These are phyloP conservation scores for Ictidomys tridecemlineatus DNA, from an alignment of 2,113 vertebrate genomes.

Conservation along the genomic window DNA sequence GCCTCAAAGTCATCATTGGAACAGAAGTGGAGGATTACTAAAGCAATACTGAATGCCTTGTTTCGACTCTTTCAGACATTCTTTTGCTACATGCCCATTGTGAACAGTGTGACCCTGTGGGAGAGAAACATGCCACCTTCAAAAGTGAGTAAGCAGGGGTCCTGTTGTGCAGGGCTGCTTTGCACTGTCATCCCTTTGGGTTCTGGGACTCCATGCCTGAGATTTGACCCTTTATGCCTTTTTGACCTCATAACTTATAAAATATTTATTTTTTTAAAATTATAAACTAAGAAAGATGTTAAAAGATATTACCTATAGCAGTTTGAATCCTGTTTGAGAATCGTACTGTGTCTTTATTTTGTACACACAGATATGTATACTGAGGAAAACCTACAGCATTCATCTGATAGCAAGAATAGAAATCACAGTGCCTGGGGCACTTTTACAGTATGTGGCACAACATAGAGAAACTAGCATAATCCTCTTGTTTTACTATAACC, in stretches of 20 bases:
- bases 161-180: background rate
- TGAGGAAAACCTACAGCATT: slow-evolving; percentile 71
- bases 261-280: background rate
- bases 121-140: slow-evolving; percentile 78
- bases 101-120: slow-evolving; percentile 84
- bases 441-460: slow-evolving; percentile 73
- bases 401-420: slow-evolving; percentile 74
- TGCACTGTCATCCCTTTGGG: background rate
- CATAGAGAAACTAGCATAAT: slow-evolving; percentile 76
- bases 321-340: background rate
- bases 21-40: background rate
- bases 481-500: slow-evolving; percentile 80
- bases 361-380: background rate
- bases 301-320: background rate
- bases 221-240: background rate
- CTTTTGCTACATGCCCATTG: slow-evolving; percentile 82
- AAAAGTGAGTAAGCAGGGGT: background rate
- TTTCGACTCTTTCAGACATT: slow-evolving; percentile 78
- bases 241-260: background rate
- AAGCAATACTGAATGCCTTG: background rate
- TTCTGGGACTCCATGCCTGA: background rate
- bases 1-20: background rate
- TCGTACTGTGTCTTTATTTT: background rate
- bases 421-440: slow-evolving; percentile 62
- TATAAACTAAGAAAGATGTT: background rate